These are phyloP conservation scores for Caenorhabditis zanzibari DNA, from an alignment of 2,888 invertebrate species.

Conservation along the genomic window DNA sequence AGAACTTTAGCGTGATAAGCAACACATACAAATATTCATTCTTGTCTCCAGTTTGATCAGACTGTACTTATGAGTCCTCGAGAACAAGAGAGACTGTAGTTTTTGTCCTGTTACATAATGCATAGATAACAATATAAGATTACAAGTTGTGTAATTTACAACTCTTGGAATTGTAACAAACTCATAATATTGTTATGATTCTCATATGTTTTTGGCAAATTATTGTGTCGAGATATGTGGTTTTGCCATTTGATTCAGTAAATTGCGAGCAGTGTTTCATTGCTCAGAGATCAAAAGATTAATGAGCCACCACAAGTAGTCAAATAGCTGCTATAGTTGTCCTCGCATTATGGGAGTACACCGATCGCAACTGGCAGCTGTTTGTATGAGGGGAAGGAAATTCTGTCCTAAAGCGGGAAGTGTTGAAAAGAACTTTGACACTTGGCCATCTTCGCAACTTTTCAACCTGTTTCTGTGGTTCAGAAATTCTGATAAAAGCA, in stretches of 20 bases:
- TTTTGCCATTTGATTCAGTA: no score
- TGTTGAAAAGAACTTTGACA: constrained; percentile 5
- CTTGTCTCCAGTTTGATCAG: constrained; percentile 33
- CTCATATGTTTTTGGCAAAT: no score
- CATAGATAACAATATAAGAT: not conserved
- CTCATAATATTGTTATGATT: no score
- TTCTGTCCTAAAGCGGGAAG: not conserved
- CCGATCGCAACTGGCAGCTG: constrained; percentile 20
- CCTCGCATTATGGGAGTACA: constrained; percentile 13
- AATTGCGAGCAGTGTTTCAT: constrained; percentile 1
- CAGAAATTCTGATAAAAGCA: no score
- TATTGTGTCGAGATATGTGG: no score
- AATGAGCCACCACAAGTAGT: constrained; percentile 21
- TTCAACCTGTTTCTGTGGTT: no score
- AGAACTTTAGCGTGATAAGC: not conserved
- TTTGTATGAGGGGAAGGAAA: constrained; percentile 1
- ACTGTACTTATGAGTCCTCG: not conserved
- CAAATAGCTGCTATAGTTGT: constrained; percentile 52
- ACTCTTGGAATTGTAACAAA: no score
- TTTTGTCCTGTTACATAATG: no score
- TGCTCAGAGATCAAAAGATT: constrained; percentile 44
- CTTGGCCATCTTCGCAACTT: constrained; percentile 7
- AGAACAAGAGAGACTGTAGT: no score
- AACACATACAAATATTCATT: not conserved
- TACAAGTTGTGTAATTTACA: no score